phyloP scores from a whole-genome alignment of 2,113 vertebrate genomes.

The Epinephelus lanceolatus region DNA sequence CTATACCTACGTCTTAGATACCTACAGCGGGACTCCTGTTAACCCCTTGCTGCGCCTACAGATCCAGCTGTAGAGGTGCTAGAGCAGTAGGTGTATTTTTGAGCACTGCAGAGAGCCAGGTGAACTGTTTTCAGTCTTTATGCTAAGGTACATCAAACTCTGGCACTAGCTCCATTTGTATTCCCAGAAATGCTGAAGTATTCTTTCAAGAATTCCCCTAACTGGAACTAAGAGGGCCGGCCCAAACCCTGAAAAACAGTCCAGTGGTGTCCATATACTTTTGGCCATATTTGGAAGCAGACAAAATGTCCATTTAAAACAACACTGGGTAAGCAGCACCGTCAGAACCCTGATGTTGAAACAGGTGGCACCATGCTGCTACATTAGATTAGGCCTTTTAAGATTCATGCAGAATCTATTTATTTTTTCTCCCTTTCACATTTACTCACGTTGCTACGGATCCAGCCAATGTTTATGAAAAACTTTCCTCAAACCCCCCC shows the following conservation, averaged over 20 bases:
- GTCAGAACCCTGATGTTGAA: neutral
- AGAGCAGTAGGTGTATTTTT: neutral
- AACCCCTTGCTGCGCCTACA: neutral
- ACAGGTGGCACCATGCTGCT: slow-evolving; percentile 5
- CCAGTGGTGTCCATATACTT: neutral
- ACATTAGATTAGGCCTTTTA: neutral
- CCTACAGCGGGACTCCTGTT: neutral
- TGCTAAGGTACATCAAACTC: neutral
- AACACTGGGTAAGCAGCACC: neutral
- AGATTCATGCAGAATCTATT: slow-evolving; percentile 10
- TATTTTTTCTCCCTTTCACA: slow-evolving; percentile 28
- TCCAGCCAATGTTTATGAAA: slow-evolving; percentile 28
- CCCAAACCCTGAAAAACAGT: neutral
- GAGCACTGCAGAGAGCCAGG: neutral
- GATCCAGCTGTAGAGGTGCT: neutral
- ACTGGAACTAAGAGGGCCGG: neutral
- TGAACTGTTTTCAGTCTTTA: neutral
- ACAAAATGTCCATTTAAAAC: slow-evolving; percentile 12
- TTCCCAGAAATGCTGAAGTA: neutral
- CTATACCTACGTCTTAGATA: neutral
- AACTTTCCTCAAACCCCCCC: neutral
- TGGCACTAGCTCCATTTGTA: neutral
- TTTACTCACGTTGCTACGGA: slow-evolving; percentile 5
- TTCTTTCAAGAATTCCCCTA: neutral
- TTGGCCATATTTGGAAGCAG: neutral